phyloP scores from a whole-genome alignment of 2,113 vertebrate genomes.

The Lagopus leucura region DNA sequence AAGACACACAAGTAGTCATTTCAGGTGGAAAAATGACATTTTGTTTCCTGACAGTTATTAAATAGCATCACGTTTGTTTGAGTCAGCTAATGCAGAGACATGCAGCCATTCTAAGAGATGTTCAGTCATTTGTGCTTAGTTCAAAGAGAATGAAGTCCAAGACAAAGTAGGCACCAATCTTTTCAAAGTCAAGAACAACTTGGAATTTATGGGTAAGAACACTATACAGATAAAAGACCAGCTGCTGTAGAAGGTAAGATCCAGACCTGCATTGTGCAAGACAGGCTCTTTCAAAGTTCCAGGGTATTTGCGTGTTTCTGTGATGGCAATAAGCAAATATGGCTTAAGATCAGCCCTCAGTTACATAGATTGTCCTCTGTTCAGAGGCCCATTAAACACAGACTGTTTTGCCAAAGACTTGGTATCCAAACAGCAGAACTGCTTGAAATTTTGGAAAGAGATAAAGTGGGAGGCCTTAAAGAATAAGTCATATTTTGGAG shows the following conservation, averaged over 20 bases:
- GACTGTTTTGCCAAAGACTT: slow-evolving; percentile 15
- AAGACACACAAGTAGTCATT: neutral
- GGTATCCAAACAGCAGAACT: slow-evolving; percentile 9
- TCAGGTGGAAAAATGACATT: neutral
- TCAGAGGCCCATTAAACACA: slow-evolving; percentile 14
- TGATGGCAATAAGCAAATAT: neutral
- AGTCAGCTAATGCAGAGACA: neutral
- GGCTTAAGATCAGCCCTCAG: slow-evolving; percentile 18
- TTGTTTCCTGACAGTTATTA: neutral
- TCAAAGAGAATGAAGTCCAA: neutral
- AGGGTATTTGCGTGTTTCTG: neutral
- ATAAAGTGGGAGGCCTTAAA: neutral
- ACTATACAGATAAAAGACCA: neutral
- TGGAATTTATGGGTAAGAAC: neutral
- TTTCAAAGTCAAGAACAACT: neutral
- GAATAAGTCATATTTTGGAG: slow-evolving; percentile 6
- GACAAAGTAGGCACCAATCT: neutral
- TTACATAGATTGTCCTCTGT: slow-evolving; percentile 19
- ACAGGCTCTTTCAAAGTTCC: neutral
- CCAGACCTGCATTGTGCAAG: neutral
- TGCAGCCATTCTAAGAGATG: neutral
- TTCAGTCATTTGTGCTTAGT: neutral
- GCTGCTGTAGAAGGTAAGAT: neutral
- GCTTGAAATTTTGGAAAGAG: slow-evolving; percentile 32
- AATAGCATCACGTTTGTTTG: neutral